phyloP scores from a whole-genome alignment of 2,888 invertebrate species.

The Nomada flava region DNA sequence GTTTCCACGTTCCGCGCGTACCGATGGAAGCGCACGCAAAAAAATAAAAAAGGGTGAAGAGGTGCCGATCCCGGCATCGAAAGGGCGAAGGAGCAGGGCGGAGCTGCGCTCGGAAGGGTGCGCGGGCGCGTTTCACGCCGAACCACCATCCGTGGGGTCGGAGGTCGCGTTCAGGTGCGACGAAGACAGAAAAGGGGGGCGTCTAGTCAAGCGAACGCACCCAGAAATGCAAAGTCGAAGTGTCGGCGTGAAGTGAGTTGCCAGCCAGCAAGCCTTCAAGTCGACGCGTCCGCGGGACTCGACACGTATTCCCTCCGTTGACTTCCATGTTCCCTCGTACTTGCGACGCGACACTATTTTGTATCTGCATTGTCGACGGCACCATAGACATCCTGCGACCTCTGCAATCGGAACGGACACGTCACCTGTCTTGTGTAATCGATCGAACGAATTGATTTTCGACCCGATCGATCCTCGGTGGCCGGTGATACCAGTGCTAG shows the following conservation, averaged over 20 bases:
- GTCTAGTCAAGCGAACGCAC: conserved; percentile 71
- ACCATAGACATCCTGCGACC: too few relatives aligned
- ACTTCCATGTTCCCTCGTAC: conserved; percentile 19
- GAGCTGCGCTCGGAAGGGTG: conserved; percentile 82
- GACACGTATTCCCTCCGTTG: conserved; percentile 21
- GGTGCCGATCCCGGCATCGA: conserved; percentile 62
- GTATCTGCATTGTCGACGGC: background rate
- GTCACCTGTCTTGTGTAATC: background rate
- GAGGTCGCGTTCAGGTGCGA: conserved; percentile 77
- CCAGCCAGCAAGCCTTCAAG: conserved; percentile 63
- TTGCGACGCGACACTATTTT: background rate
- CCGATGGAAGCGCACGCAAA: conserved; percentile 34
- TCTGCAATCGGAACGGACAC: background rate
- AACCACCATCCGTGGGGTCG: conserved; percentile 75
- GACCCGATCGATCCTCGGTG: conserved; percentile 27
- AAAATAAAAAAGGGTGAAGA: conserved; percentile 37
- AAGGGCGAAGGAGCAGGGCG: conserved; percentile 79
- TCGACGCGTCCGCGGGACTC: conserved; percentile 58
- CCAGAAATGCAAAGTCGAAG: conserved; percentile 76
- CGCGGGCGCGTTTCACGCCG: conserved; percentile 75
- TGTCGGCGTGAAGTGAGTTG: conserved; percentile 68
- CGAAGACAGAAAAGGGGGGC: conserved; percentile 74
- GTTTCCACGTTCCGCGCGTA: conserved; percentile 26
- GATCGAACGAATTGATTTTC: conserved; percentile 15
- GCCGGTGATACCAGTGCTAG: background rate